These are phyloP conservation scores for Cephalopholis sonnerati DNA, from an alignment of 2,113 vertebrate genomes.

Conservation along the genomic window DNA sequence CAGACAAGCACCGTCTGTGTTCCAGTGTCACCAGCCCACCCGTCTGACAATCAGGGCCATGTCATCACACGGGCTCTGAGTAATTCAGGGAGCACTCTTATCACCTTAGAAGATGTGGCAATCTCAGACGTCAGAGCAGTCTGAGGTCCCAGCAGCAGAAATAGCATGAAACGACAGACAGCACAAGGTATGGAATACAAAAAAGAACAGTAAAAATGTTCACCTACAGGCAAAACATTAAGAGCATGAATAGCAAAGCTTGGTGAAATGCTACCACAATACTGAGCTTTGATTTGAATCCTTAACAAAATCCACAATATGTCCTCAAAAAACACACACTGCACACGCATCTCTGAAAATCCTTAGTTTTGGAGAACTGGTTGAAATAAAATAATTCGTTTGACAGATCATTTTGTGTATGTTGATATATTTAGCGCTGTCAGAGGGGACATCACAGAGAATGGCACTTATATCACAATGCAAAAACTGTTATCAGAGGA, in stretches of 20 bases:
- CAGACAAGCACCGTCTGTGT: conserved; percentile 87
- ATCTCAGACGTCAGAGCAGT: conserved; percentile 79
- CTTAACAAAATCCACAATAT: conserved; percentile 61
- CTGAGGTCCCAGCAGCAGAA: conserved; percentile 46
- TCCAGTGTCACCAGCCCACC: conserved; percentile 87
- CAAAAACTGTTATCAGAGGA: conserved; percentile 84
- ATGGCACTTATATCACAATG: conserved; percentile 83
- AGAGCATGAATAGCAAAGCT: conserved; percentile 46
- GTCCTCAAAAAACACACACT: conserved; percentile 41
- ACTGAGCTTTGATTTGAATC: conserved; percentile 51
- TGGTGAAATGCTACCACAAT: conserved; percentile 53
- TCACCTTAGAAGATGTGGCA: conserved; percentile 75
- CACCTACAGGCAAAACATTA: conserved; percentile 51
- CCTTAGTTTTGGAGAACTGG: conserved; percentile 70
- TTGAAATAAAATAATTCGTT: conserved; percentile 72
- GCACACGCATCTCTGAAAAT: conserved; percentile 51
- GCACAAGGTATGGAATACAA: conserved; percentile 16
- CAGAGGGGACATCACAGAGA: conserved; percentile 76
- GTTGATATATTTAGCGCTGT: conserved; percentile 81
- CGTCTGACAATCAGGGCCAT: conserved; percentile 86
- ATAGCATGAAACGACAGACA: conserved; percentile 24
- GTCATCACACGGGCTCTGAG: conserved; percentile 79
- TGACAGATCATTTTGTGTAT: conserved; percentile 77
- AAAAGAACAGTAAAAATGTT: conserved; percentile 49
- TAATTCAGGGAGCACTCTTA: conserved; percentile 81